Evolutionary conservation across 53 echinoderm and acorn worm genomes (phyloP), one percentile per base, ranked within the genome.

Genomic region (Arbacia lixula): DNA sequence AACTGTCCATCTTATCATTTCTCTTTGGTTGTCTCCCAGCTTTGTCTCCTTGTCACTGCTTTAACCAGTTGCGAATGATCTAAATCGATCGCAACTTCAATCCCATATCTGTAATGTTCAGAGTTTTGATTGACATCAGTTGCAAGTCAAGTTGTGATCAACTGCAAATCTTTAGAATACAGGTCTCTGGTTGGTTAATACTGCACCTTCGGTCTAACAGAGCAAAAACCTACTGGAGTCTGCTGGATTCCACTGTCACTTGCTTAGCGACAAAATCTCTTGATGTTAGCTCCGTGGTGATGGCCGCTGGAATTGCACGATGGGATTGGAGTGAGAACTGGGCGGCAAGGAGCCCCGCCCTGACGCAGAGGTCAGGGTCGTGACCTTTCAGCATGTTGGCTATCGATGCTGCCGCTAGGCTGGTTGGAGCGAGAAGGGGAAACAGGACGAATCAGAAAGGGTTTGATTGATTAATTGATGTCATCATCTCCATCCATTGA

Each of bases 321-420:
- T 69, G 85, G 24, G 87, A 90, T 57, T 27, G 62, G 0, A 93
- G 84, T 25, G 90, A 79, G 20, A 60, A 71, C 17, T 76, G 39
- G 1, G 97, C 97, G 35, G 92, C 94, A 3, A 67, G 29, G 9
- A 97, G 84, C 32, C 97, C 97, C 27, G 71, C 66, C 39, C 86
- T 65, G 6, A 97, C 71, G 84, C 92, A 92, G 9, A 82, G 60
- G 34, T 92, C 86, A 36, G 94, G 79, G 0, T 55, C 10, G 5
- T 88, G 57, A 33, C 71, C 84, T 27, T 64, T 78, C 12, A 94
- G 40, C 46, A 97, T 97, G 39, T 89, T 85, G 19, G 85, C 76
- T 1, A 97, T 92, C 33, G 91, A 86, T 21, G 82, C 88, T 31
- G 92, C 92, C 63, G 92, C 92, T 8, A 94, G 84, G 66, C 97